These are phyloP conservation scores for Ceratina calcarata DNA, from an alignment of 1,140 invertebrate genomes.

Conservation along the genomic window DNA sequence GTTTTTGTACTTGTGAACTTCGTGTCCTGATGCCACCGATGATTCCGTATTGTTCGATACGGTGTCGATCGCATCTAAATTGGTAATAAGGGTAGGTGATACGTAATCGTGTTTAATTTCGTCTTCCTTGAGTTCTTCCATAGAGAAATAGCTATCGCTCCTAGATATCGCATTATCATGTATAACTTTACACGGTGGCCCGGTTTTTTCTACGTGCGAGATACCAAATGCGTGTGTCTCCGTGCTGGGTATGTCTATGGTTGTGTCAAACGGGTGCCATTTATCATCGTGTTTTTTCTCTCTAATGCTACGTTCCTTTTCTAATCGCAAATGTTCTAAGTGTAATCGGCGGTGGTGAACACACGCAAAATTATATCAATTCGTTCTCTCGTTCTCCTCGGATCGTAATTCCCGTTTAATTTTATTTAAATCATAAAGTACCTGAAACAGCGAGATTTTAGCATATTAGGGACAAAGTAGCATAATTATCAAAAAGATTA, in stretches of 20 bases:
- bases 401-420: slow-evolving; percentile 76
- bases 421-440: slow-evolving; percentile 81
- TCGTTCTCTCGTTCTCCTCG: slow-evolving; percentile 66
- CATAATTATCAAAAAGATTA: background rate
- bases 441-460: slow-evolving; percentile 66
- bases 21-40: background rate
- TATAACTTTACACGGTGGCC: slow-evolving; percentile 53
- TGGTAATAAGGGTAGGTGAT: background rate
- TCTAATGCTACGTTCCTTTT: slow-evolving; percentile 40
- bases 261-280: slow-evolving; percentile 28
- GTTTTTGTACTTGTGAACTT: background rate
- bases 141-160: slow-evolving; percentile 1
- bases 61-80: slow-evolving; percentile 32
- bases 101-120: slow-evolving; percentile 14
- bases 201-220: slow-evolving; percentile 45
- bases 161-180: slow-evolving; percentile 15
- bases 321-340: slow-evolving; percentile 69
- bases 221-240: slow-evolving; percentile 76
- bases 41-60: slow-evolving; percentile 18
- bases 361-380: slow-evolving; percentile 81
- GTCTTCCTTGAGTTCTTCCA: slow-evolving; percentile 2
- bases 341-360: slow-evolving; percentile 73
- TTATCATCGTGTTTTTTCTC: slow-evolving; percentile 18
- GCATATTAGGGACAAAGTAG: too few relatives aligned
- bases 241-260: slow-evolving; percentile 60